Percentiles rank a stretch among this genome's conserved stretches.
phyloP scores from a whole-genome alignment of 2,888 invertebrate species.

The Ctenicera cuprea region DNA sequence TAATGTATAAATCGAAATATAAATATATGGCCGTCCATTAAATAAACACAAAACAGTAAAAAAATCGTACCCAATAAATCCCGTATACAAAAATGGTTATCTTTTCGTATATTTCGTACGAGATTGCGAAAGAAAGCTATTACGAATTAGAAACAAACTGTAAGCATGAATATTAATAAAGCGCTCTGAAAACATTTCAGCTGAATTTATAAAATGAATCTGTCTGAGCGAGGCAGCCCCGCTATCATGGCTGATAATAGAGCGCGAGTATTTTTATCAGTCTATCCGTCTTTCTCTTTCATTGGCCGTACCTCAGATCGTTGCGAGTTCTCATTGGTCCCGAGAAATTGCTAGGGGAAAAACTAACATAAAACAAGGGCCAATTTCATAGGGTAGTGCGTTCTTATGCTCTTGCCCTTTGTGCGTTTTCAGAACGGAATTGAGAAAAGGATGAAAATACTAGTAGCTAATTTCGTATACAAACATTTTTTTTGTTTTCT shows the following conservation, averaged over 20 bases:
- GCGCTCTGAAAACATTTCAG: slow-evolving; percentile 65
- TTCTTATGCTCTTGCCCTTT: slow-evolving; percentile 50
- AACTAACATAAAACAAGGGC: slow-evolving; percentile 68
- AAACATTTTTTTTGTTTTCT: too few species aligned
- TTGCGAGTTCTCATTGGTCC: slow-evolving; percentile 66
- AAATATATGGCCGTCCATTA: too few species aligned
- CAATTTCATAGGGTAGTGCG: slow-evolving; percentile 61
- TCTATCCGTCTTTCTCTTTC: slow-evolving; percentile 68
- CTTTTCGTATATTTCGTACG: too few species aligned
- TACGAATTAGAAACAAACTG: slow-evolving; percentile 50
- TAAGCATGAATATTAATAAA: slow-evolving; percentile 68
- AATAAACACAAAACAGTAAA: too few species aligned
- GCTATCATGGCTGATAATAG: slow-evolving; percentile 74
- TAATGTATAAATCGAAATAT: too few species aligned
- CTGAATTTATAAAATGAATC: slow-evolving; percentile 71
- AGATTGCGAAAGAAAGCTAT: slow-evolving; percentile 28
- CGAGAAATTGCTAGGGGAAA: slow-evolving; percentile 75
- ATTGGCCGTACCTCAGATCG: slow-evolving; percentile 75
- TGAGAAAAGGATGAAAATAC: too few species aligned
- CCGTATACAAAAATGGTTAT: too few species aligned
- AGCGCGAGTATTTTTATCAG: slow-evolving; percentile 74
- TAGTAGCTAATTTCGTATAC: too few species aligned
- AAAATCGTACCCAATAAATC: too few species aligned
- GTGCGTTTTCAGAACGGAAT: background rate
- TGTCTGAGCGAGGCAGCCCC: slow-evolving; percentile 69